Evolutionary conservation across 2,113 vertebrate genomes (phyloP).

Genomic region (Rhodinocichla rosea): DNA sequence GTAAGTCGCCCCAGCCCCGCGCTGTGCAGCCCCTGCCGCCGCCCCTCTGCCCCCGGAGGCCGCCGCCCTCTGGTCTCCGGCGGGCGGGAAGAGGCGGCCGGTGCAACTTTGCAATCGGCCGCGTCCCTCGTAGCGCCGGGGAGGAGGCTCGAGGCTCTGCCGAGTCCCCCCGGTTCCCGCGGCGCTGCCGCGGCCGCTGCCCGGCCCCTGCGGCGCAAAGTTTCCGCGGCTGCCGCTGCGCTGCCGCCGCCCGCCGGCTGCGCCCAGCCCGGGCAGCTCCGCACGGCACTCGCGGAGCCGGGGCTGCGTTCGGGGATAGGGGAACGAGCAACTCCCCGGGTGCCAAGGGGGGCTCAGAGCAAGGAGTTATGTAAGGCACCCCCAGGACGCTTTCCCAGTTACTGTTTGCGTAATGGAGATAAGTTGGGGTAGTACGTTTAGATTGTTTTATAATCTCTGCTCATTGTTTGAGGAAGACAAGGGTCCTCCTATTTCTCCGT

Average conservation of each 20-base stretch:
- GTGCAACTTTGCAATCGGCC: not conserved
- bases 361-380: constrained; percentile 26
- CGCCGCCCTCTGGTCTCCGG: not conserved
- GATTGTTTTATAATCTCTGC: not conserved
- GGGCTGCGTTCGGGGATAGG: rapidly evolving
- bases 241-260: not conserved
- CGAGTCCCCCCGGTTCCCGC: too few relatives aligned
- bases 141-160: not conserved
- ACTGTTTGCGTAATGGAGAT: not conserved
- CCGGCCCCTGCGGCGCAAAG: constrained; percentile 2
- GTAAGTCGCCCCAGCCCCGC: constrained; percentile 12
- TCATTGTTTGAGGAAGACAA: not conserved
- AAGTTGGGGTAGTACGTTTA: not conserved
- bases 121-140: not conserved
- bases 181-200: not conserved
- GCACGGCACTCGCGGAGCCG: not conserved
- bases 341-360: not conserved
- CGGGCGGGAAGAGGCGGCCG: not conserved
- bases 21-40: not conserved
- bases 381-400: not conserved
- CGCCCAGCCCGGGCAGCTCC: not conserved
- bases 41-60: not conserved
- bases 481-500: not conserved
- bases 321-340: not conserved
- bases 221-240: not conserved